These are phyloP conservation scores for Chrysotoxum bicinctum DNA, from an alignment of 2,888 invertebrate genomes.

Conservation along the genomic window DNA sequence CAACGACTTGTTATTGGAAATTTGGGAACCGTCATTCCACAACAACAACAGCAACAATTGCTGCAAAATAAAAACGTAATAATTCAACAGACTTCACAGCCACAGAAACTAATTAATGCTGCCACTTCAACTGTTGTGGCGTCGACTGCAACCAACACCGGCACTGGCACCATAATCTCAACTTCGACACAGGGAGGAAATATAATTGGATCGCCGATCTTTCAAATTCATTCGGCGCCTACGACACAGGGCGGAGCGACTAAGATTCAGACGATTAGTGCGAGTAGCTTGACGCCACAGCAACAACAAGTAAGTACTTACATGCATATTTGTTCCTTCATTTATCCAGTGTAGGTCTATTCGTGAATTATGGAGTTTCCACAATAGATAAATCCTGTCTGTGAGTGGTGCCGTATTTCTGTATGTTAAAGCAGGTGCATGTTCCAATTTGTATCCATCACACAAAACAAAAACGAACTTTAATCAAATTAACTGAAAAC, in stretches of 20 bases:
- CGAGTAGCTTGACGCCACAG: slow-evolving; percentile 78
- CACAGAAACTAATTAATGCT: slow-evolving; percentile 74
- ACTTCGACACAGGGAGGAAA: slow-evolving; percentile 52
- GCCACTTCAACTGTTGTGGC: slow-evolving; percentile 70
- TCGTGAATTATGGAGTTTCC: background rate
- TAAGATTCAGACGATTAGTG: slow-evolving; percentile 77
- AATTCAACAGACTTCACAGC: slow-evolving; percentile 76
- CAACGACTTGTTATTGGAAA: slow-evolving; percentile 64
- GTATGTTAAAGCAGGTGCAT: no score
- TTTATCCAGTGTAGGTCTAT: background rate
- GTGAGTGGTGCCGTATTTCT: no score
- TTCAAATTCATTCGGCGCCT: slow-evolving; percentile 74
- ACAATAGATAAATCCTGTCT: no score
- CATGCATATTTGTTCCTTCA: background rate
- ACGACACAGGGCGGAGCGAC: slow-evolving; percentile 69
- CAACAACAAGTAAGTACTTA: slow-evolving; percentile 77
- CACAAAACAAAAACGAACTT: no score
- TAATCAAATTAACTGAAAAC: no score
- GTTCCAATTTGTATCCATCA: no score
- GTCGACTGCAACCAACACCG: slow-evolving; percentile 56
- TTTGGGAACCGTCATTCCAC: slow-evolving; percentile 53
- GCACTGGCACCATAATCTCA: slow-evolving; percentile 62
- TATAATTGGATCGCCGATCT: slow-evolving; percentile 73
- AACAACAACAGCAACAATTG: slow-evolving; percentile 66
- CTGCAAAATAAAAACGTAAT: slow-evolving; percentile 74